Base-by-base conservation (phyloP, 2,797 vertebrate genomes). In the Cottoperca gobio region DNA sequence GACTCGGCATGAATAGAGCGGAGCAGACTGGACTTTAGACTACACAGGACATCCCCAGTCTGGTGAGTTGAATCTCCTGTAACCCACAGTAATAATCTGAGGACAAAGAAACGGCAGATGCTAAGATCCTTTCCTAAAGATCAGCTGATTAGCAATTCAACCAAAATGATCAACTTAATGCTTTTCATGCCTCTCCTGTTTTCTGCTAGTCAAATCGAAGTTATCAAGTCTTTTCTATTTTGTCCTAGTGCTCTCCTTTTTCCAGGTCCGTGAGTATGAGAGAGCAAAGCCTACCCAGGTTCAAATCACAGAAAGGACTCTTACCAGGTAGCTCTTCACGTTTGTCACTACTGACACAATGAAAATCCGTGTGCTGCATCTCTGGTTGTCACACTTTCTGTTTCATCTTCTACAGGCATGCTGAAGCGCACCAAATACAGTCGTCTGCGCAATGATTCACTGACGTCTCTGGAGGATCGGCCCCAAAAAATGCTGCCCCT, bases 351-450 rank as follows among this genome's bases (percentile, higher is more conserved):
- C 69, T 55, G 33, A 35, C 9, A 13, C 3, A 14, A 39, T 69
- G n/a, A 10, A 19, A 52, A 50, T 37, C 42, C 37, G 21, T 57
- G 35, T 69, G 26, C 13, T 45, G 48, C 19, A 24, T 26, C 35
- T 52, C 10, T 59, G 28, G 75, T 46, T 64, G 17, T 26, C 21
- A 66, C n/a, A n/a, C 39, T 37, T 16, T 71, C 31, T 68, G 24
- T 62, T 50, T 59, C 12, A 12, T 77, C 57, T 35, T 70, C 26
- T 28, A 9, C 63, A 94, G 96, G 94, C 82, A 98, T 98, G 97
- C 95, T 98, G 94, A 94, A 97, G 91, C 95, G 97, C 84, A 94
- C 96, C 73, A 98, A 98, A 89, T 98, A 98, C 94, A 97, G 96
- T 80, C 95, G 96, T 62, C 96, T 98, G 89, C 96, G 95, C 83